These are phyloP conservation scores for Meriones unguiculatus DNA, from an alignment of 2,113 vertebrate species.

Conservation along the genomic window DNA sequence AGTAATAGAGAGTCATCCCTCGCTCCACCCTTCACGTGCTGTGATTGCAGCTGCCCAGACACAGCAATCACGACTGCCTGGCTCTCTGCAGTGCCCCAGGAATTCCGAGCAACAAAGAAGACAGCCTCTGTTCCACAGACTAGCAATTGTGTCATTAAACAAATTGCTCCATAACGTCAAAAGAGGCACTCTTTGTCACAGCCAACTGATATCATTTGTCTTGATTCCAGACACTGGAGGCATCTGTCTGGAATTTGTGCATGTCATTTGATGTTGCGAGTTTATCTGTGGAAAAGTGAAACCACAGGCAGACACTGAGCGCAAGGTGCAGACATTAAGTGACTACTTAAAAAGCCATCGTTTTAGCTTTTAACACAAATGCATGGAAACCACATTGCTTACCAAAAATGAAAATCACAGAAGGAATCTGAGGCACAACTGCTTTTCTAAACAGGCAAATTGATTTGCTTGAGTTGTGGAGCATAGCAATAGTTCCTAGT, in stretches of 20 bases:
- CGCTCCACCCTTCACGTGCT: background rate
- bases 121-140: constrained; percentile 48
- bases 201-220: constrained; percentile 69
- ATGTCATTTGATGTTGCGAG: constrained; percentile 58
- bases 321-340: constrained; percentile 2
- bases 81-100: constrained; percentile 40
- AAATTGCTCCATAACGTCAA: constrained; percentile 64
- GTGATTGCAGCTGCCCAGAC: background rate
- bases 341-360: constrained; percentile 2
- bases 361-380: constrained; percentile 11
- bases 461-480: background rate
- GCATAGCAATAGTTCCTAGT: background rate
- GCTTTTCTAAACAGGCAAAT: constrained; percentile 3
- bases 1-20: background rate
- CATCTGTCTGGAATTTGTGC: constrained; percentile 62
- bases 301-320: background rate
- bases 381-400: background rate
- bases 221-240: constrained; percentile 69
- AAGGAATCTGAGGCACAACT: constrained; percentile 22
- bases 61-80: background rate
- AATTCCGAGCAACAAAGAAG: constrained; percentile 54
- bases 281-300: constrained; percentile 58
- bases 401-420: background rate
- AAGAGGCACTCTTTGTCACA: constrained; percentile 74
- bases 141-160: constrained; percentile 79